phyloP scores from a whole-genome alignment of 2,113 vertebrate genomes.

The Nothoprocta pentlandii region DNA sequence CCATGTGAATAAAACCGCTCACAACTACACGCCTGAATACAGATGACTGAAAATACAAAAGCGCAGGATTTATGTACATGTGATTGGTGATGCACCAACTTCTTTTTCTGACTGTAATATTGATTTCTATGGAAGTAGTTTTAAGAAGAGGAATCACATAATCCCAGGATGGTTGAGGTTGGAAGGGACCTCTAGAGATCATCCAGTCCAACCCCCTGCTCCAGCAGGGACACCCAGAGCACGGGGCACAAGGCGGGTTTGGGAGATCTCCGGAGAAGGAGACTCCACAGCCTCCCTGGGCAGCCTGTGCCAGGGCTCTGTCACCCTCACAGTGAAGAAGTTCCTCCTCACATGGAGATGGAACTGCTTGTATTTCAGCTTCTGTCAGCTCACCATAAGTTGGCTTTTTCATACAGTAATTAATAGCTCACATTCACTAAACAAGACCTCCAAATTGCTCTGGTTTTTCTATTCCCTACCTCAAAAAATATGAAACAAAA shows the following conservation, averaged over 20 bases:
- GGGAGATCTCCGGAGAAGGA: too few species aligned
- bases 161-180: too few species aligned
- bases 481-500: not conserved
- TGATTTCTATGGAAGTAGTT: slow-evolving; percentile 30
- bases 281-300: too few species aligned
- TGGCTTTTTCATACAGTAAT: not conserved
- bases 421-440: not conserved
- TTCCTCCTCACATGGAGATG: too few species aligned
- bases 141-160: not conserved
- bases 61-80: not conserved
- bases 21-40: not conserved
- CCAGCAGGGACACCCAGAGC: too few species aligned
- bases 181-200: too few species aligned
- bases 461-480: not conserved
- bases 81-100: slow-evolving; percentile 55
- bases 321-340: too few species aligned
- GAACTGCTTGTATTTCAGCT: not conserved
- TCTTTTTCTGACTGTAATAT: not conserved
- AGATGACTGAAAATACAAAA: slow-evolving; percentile 38
- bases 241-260: too few species aligned
- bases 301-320: too few species aligned
- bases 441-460: not conserved
- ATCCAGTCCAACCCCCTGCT: too few species aligned
- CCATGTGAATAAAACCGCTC: slow-evolving; percentile 8
- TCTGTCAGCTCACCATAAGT: slow-evolving; percentile 24